These are phyloP conservation scores for Protosalanx chinensis DNA, from an alignment of 2,797 vertebrate genomes.

Conservation along the genomic window DNA sequence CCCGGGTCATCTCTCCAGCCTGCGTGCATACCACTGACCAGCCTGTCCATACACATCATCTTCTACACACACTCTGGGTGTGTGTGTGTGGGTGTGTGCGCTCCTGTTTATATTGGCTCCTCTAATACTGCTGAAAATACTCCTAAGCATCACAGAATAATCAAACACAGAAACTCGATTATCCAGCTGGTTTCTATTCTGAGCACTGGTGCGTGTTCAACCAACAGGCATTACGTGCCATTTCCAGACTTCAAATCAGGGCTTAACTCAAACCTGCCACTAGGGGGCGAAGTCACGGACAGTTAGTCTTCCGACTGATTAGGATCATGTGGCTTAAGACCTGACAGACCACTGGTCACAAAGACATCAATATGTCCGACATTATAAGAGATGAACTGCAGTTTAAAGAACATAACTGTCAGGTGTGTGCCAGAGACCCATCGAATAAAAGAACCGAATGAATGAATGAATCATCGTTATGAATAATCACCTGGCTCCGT, in stretches of 20 bases:
- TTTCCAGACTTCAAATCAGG: background rate
- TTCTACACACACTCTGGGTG: background rate
- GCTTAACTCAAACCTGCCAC: background rate
- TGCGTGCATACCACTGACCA: background rate
- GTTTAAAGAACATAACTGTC: too few species aligned
- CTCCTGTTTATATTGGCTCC: background rate
- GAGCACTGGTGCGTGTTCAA: background rate
- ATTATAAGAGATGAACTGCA: too few species aligned
- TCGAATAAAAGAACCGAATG: background rate
- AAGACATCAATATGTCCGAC: too few species aligned
- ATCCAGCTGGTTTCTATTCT: background rate
- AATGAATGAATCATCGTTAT: too few species aligned
- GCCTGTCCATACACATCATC: constrained; percentile 6
- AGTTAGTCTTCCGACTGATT: background rate
- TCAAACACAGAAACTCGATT: background rate
- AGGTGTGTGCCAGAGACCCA: too few species aligned
- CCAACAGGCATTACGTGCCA: background rate
- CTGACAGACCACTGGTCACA: too few species aligned
- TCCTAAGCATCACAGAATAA: background rate
- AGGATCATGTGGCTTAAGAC: too few species aligned
- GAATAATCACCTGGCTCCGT: constrained; percentile 58
- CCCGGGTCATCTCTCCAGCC: background rate
- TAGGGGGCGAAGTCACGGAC: background rate
- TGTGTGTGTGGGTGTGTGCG: background rate
- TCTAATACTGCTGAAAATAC: background rate